Evolutionary conservation across 2,797 vertebrate genomes (phyloP).

Genomic region (Euthynnus affinis): DNA sequence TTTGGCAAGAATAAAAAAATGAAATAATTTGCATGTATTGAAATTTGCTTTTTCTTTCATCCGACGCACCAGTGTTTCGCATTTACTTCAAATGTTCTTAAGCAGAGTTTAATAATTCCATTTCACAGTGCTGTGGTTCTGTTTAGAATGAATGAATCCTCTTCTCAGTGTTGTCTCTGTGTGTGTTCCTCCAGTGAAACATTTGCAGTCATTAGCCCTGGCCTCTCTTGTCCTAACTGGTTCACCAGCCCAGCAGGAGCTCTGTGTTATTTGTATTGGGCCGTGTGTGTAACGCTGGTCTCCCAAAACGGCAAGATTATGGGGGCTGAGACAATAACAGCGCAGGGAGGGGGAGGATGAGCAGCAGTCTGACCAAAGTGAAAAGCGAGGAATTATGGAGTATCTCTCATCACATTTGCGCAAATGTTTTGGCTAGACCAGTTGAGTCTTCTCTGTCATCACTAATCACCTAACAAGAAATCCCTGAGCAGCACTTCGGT

Average conservation of each 20-base stretch:
- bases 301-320: conserved; percentile 55
- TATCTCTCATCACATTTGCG: conserved; percentile 78
- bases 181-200: conserved; percentile 55
- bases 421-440: conserved; percentile 82
- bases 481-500: conserved; percentile 35
- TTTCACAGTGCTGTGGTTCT: neutral
- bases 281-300: conserved; percentile 39
- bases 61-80: neutral
- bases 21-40: conserved; percentile 16
- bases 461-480: conserved; percentile 76
- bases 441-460: conserved; percentile 78
- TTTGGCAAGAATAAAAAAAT: conserved; percentile 22
- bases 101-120: conserved; percentile 24
- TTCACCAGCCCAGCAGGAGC: conserved; percentile 52
- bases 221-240: conserved; percentile 37
- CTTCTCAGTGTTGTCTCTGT: conserved; percentile 20
- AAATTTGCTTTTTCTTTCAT: conserved; percentile 9
- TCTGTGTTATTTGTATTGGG: conserved; percentile 56
- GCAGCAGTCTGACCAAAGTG: conserved; percentile 68
- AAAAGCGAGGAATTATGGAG: conserved; percentile 65
- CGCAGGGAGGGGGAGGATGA: conserved; percentile 48
- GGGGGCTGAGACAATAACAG: conserved; percentile 60
- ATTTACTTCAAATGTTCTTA: conserved; percentile 34
- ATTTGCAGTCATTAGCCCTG: conserved; percentile 29
- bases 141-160: conserved; percentile 21